A percentile compares a stretch with the other conserved stretches of the same genome.
phyloP scores from a whole-genome alignment of 2,888 invertebrate genomes.

The Troides aeacus region DNA sequence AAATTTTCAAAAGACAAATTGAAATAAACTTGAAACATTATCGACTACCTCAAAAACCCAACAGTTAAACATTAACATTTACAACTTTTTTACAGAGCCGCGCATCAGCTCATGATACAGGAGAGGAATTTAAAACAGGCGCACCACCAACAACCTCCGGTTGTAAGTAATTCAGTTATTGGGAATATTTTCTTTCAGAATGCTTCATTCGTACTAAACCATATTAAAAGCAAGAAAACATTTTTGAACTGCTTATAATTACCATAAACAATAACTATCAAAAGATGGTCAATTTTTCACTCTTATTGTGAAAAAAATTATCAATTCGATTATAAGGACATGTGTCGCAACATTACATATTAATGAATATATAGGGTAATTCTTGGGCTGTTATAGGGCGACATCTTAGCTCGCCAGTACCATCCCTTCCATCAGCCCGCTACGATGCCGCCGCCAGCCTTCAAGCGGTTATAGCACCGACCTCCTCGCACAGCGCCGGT shows the following conservation, averaged over 20 bases:
- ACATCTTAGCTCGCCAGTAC: conserved; percentile 72
- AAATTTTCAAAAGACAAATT: no score
- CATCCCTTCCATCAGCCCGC: conserved; percentile 74
- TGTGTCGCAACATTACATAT: conserved; percentile 36
- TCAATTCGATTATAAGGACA: neutral
- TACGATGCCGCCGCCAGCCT: conserved; percentile 59
- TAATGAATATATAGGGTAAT: conserved; percentile 71
- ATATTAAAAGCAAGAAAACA: no score
- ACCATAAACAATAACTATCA: no score
- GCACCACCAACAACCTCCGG: conserved; percentile 68
- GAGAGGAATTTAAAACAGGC: conserved; percentile 79
- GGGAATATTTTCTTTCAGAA: no score
- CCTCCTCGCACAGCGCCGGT: conserved; percentile 39
- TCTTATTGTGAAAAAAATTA: no score
- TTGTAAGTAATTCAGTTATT: conserved; percentile 61
- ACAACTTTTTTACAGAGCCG: conserved; percentile 79
- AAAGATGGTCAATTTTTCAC: no score
- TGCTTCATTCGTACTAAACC: no score
- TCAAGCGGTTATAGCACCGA: conserved; percentile 76
- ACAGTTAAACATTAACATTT: neutral
- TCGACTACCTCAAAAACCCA: no score
- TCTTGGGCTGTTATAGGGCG: conserved; percentile 72
- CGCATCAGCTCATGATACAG: conserved; percentile 90
- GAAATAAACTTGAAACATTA: no score
- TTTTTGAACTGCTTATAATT: no score